Conservation (phyloP, 2,113 vertebrate genomes). For the Trachemys scripta region DNA sequence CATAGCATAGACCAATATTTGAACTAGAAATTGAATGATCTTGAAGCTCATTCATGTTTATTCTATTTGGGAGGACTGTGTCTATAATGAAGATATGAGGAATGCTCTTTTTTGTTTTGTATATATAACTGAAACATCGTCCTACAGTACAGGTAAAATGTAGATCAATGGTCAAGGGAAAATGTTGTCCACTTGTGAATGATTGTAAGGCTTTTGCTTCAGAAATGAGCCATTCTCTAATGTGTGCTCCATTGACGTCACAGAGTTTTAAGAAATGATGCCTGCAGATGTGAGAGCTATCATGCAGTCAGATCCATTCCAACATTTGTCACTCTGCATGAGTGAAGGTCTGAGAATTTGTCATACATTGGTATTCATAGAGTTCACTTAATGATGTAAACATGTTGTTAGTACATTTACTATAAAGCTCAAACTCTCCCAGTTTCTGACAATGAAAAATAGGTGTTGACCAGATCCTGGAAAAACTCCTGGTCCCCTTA, state of each 20-base stretch:
- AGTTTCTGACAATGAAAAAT: not conserved
- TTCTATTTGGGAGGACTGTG: not conserved
- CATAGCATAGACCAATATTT: not conserved
- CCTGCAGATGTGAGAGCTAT: not conserved
- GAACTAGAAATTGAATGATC: not conserved
- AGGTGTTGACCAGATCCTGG: not conserved
- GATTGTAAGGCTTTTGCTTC: not conserved
- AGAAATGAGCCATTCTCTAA: not conserved
- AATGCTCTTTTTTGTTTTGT: not conserved
- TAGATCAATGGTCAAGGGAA: fast-evolving
- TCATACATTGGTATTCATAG: not conserved
- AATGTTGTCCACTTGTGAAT: not conserved
- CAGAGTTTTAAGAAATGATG: not conserved
- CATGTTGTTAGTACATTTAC: not conserved
- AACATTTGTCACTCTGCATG: not conserved
- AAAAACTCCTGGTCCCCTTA: fast-evolving
- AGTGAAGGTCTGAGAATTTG: not conserved
- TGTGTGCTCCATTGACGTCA: not conserved
- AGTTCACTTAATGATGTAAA: not conserved
- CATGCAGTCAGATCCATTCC: not conserved
- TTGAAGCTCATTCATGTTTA: not conserved
- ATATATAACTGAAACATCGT: not conserved
- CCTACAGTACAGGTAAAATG: not conserved
- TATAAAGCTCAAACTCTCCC: not conserved
- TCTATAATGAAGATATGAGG: not conserved